Evolutionary conservation across 30 jellyfish, hydroid and myxozoan genomes (phyloP).

Genomic region (Pseudorhiza aurosa): DNA sequence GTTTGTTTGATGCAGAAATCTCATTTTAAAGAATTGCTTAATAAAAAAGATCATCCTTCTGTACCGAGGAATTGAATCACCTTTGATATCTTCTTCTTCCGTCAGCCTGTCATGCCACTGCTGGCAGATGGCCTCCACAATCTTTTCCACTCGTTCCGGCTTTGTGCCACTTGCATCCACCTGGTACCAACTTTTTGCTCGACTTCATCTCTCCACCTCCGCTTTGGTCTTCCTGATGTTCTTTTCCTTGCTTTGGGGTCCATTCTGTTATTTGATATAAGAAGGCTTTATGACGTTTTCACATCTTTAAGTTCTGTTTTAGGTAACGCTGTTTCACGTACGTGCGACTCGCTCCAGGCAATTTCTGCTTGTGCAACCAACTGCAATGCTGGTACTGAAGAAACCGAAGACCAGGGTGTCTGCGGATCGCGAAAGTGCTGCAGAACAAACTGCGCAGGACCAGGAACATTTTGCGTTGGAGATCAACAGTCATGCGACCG

Average conservation of each 20-base stretch:
- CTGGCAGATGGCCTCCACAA: not conserved
- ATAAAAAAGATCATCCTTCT: no score
- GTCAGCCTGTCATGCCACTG: constrained; percentile 1
- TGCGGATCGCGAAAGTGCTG: constrained; percentile 57
- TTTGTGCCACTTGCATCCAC: not conserved
- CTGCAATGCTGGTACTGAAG: constrained; percentile 60
- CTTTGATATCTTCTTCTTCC: no score
- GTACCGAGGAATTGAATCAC: no score
- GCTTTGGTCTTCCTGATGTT: not conserved
- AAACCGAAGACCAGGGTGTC: constrained; percentile 41
- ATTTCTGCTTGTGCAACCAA: constrained; percentile 50
- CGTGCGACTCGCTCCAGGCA: constrained; percentile 43
- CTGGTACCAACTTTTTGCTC: not conserved
- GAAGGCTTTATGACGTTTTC: no score
- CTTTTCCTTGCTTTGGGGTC: not conserved
- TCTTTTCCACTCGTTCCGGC: not conserved
- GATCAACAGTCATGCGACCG: constrained; percentile 37
- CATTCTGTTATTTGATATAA: not conserved
- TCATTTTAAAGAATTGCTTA: no score
- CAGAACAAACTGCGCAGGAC: constrained; percentile 72
- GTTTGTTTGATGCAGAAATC: no score
- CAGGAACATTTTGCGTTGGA: constrained; percentile 57
- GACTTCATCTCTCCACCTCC: not conserved
- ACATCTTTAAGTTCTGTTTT: not conserved
- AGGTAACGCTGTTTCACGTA: constrained; percentile 40